Conservation (phyloP, 23 tunicate genomes). For the Clavelina lepadiformis region DNA sequence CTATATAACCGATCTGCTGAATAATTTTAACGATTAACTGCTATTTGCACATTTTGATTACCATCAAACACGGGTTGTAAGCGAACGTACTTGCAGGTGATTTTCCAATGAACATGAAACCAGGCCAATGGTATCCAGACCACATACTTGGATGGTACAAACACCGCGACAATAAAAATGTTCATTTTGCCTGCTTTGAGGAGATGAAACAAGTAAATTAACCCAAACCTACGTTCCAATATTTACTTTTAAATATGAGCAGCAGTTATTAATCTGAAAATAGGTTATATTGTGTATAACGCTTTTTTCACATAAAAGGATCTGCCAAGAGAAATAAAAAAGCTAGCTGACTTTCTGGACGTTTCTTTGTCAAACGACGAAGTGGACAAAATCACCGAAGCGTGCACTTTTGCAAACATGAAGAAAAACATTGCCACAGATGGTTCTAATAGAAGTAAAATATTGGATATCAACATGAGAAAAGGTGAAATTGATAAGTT, state of each 20-base stretch:
- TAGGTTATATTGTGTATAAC: no score
- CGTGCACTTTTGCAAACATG: constrained; percentile 1
- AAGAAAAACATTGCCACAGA: background rate
- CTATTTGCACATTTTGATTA: background rate
- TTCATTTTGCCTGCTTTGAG: constrained; percentile 11
- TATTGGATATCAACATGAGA: background rate
- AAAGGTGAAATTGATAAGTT: no score
- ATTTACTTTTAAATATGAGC: no score
- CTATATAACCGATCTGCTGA: background rate
- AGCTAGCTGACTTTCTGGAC: constrained; percentile 15
- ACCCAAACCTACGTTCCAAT: no score
- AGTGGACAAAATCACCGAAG: constrained; percentile 10
- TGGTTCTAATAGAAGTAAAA: background rate
- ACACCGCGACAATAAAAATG: constrained; percentile 10
- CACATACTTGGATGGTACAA: constrained; percentile 34
- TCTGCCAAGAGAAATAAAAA: constrained; percentile 1
- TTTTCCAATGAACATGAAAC: constrained; percentile 23
- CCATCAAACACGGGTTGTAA: background rate
- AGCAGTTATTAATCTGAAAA: no score
- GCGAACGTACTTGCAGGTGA: constrained; percentile 2
- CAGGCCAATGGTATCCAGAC: constrained; percentile 50
- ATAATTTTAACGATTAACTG: background rate
- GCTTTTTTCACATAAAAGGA: no score
- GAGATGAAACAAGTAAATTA: constrained; percentile 16
- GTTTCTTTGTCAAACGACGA: constrained; percentile 1